These are phyloP conservation scores for Ammospiza caudacuta DNA, from an alignment of 2,113 vertebrate genomes.

Conservation along the genomic window DNA sequence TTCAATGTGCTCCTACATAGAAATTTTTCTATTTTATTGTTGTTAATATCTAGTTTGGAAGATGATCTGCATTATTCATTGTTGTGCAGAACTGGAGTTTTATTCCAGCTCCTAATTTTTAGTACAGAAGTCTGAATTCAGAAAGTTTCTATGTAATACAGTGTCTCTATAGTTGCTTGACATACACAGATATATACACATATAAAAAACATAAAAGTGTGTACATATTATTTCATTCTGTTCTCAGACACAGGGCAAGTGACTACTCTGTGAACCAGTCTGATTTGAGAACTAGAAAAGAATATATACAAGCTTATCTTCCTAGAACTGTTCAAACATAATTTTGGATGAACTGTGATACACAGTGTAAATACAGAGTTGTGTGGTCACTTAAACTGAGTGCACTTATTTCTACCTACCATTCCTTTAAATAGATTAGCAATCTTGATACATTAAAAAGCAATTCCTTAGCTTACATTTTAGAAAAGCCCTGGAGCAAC, in stretches of 20 bases:
- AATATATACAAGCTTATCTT: neutral
- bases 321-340: neutral
- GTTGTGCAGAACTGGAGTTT: neutral
- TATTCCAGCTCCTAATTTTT: neutral
- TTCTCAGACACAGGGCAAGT: neutral
- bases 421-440: neutral
- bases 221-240: neutral
- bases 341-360: neutral
- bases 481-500: conserved; percentile 25
- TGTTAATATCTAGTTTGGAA: neutral
- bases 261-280: neutral
- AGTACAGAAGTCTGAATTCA: neutral
- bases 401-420: neutral
- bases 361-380: neutral
- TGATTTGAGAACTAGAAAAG: neutral
- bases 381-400: neutral
- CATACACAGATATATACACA: too few species aligned
- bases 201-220: neutral
- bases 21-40: neutral
- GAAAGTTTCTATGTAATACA: neutral
- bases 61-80: neutral
- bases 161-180: neutral
- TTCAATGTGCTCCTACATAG: neutral
- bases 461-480: neutral
- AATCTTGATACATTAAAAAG: neutral